Conservation (phyloP, 2,113 vertebrate species). For the Casuarius casuarius region DNA sequence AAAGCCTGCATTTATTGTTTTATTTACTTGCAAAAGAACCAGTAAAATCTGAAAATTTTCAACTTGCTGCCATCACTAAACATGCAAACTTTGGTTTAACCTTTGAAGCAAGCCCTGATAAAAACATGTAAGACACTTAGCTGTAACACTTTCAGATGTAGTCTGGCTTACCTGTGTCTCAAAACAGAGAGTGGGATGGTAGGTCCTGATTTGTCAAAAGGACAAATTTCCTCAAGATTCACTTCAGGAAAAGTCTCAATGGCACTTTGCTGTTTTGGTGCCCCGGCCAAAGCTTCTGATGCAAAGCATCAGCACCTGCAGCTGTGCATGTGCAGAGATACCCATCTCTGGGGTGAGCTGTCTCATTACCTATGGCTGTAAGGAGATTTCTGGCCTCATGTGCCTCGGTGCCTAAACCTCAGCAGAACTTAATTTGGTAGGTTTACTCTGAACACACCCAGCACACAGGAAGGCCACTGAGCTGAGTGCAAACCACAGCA, state of each 20-base stretch:
- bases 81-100: neutral
- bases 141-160: neutral
- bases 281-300: neutral
- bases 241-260: neutral
- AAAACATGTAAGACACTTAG: neutral
- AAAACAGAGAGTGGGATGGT: neutral
- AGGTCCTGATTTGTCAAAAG: neutral
- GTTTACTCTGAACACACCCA: neutral
- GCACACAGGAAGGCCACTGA: neutral
- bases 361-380: fast-evolving
- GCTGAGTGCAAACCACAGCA: neutral
- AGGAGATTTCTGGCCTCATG: neutral
- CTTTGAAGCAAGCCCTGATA: neutral
- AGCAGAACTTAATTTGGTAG: neutral
- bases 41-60: neutral
- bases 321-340: neutral
- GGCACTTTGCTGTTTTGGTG: neutral
- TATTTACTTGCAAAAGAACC: neutral
- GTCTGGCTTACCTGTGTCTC: neutral
- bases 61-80: neutral
- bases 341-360: neutral
- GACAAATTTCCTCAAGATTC: neutral
- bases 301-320: neutral
- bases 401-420: neutral
- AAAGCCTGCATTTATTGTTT: neutral